Base-by-base conservation (phyloP, 1,140 invertebrate species). In the Trinorchestia longiramus region DNA sequence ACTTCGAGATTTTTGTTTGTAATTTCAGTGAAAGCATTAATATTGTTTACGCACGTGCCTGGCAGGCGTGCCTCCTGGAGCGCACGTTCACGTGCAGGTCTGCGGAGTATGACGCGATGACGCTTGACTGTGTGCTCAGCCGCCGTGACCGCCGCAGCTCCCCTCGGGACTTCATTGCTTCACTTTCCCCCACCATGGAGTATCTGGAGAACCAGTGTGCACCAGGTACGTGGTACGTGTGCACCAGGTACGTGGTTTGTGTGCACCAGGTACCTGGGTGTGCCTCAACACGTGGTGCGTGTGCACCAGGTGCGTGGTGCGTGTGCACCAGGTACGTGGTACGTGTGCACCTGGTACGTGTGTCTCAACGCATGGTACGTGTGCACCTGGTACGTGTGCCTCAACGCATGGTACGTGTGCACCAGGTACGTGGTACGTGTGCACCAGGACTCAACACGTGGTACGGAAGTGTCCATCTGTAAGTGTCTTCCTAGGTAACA, bases 201-300 rank as follows among this genome's bases (percentile, higher is more conserved):
- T 98, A 98, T 96, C 96, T 98, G 94, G 97, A 98, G 96, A 98
- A 98, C 96, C 97, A 97, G 96, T 98, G 97, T 96, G 96, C 97
- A 45, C 97, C 97, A 96, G 96, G 97, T 97, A 96, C 97, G 96
- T 8, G 8, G 43, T 42, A 96, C 98, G 97, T 98, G 97, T 96
- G 96, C 97, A 47, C 97, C 97, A 96, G 96, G 97, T n/a, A n/a
- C 97, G 97, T 97, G 96, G 87, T n/a, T 87, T 6, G 87, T 17
- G 87, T 87, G 40, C 87, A 6, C 36, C 11, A 8, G 40, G 36
- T 15, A 87, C 87, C 41, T 6, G 87, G 87, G 47, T 53, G 47
- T 19, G 47, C 47, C 47, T 11, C 6, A 19, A 11, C 47, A 53
- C 6, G 19, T 53, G 47, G n/a, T n/a, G n/a, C n/a, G 96, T 98